Percentiles rank a stretch among this genome's conserved stretches.
phyloP scores from a whole-genome alignment of 2,888 invertebrate species.

The Pachymerium ferrugineum region DNA sequence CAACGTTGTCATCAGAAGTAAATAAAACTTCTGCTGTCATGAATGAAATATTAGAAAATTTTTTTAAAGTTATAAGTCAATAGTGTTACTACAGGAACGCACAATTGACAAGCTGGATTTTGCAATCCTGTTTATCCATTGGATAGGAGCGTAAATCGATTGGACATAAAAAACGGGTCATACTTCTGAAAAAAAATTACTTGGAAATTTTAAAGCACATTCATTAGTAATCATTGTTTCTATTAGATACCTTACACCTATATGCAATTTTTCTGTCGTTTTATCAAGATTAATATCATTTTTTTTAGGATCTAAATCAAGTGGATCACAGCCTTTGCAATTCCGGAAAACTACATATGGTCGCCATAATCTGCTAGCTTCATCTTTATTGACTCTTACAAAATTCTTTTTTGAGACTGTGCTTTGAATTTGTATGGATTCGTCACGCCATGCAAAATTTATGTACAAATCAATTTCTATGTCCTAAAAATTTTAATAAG shows the following conservation, averaged over 20 bases:
- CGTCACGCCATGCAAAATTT: not conserved
- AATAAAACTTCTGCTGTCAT: not conserved
- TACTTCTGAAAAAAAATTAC: not conserved
- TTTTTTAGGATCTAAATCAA: not conserved
- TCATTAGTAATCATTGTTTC: too few species aligned
- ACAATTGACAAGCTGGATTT: constrained; percentile 3
- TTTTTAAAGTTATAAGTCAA: not conserved
- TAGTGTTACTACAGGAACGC: not conserved
- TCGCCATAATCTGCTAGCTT: not conserved
- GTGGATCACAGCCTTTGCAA: not conserved
- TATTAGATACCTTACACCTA: too few species aligned
- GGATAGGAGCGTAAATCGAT: not conserved
- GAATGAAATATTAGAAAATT: not conserved
- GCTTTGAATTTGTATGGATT: not conserved
- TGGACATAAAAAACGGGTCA: not conserved
- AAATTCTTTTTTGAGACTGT: not conserved
- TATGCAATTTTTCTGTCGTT: not conserved
- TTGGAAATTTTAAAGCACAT: too few species aligned
- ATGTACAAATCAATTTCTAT: not conserved
- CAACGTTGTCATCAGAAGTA: too few species aligned
- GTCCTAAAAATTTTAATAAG: not conserved
- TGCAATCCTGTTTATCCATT: not conserved
- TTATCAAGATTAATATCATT: not conserved
- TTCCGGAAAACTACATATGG: not conserved
- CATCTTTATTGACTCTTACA: too few species aligned